Percentiles rank a stretch among this genome's conserved stretches.
These are phyloP conservation scores for Drosophila melanogaster DNA, from an alignment of 1,140 invertebrate genomes.

Conservation along the genomic window Release_6_plus_ISO1_MT NT_033779.5:8440001-8440500, in stretches of 20 bases:
- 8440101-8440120: constrained; percentile 86
- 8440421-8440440: constrained; percentile 1
- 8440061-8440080: constrained; percentile 63
- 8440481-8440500: constrained; percentile 69
- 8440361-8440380: constrained; percentile 58
- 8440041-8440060: constrained; percentile 78
- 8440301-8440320: constrained; percentile 9
- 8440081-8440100: constrained; percentile 89
- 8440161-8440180: constrained; percentile 25
- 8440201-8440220: not conserved
- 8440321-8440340: constrained; percentile 16
- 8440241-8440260: not conserved
- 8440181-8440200: constrained; percentile 13
- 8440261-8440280: not conserved
- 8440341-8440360: constrained; percentile 51
- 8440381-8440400: constrained; percentile 53
- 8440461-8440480: constrained; percentile 64
- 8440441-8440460: constrained; percentile 54
- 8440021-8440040: constrained; percentile 26
- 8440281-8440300: constrained; percentile 36
- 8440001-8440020: constrained; percentile 28
- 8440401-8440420: not conserved
- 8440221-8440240: not conserved
- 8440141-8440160: constrained; percentile 2
- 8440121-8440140: not conserved